Evolutionary conservation across 2,888 invertebrate genomes (phyloP).

Genomic region (Drosophila demipolita): DNA sequence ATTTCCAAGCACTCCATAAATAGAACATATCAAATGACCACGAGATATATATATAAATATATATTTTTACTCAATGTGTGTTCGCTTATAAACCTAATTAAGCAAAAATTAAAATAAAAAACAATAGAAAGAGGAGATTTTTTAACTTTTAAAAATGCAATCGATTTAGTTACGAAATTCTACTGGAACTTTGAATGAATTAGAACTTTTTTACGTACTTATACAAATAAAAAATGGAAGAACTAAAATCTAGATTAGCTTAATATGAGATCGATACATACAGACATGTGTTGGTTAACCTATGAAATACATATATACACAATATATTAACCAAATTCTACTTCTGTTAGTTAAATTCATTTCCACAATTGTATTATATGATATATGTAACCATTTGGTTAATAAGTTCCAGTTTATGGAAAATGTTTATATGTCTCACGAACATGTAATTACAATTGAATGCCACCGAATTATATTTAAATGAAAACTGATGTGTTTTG

Average conservation of each 20-base stretch:
- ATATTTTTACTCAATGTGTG: not conserved
- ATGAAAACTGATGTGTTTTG: constrained; percentile 2
- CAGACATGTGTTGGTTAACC: not conserved
- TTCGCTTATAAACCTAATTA: not conserved
- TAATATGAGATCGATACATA: not conserved
- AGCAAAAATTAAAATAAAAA: not conserved
- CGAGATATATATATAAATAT: not conserved
- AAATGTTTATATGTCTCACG: not conserved
- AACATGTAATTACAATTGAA: constrained; percentile 4
- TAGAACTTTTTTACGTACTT: not conserved
- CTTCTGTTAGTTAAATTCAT: not conserved
- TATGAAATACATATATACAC: not conserved
- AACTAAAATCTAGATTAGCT: not conserved
- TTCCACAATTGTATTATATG: not conserved
- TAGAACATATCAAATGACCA: not conserved
- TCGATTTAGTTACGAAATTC: not conserved
- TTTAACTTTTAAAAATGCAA: not conserved
- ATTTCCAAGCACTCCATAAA: constrained; percentile 2
- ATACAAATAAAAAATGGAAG: not conserved
- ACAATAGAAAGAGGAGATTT: not conserved
- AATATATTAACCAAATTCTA: not conserved
- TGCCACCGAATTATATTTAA: not conserved
- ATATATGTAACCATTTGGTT: not conserved
- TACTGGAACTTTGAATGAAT: not conserved
- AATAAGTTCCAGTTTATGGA: not conserved